Evolutionary conservation across 2,888 invertebrate species (phyloP).

Genomic region (Drosophila planitibia): DNA sequence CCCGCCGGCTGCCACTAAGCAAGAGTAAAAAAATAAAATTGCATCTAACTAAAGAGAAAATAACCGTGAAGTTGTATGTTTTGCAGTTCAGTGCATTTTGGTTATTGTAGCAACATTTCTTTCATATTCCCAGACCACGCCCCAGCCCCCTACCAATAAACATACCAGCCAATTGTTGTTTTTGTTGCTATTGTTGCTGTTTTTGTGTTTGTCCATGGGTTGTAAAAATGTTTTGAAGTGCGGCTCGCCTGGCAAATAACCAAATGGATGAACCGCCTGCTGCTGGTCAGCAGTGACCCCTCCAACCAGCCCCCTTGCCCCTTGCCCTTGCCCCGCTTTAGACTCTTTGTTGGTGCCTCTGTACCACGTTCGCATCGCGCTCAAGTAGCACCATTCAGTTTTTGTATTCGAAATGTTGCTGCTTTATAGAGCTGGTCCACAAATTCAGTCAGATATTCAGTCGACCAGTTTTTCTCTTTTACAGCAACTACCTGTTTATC

Average conservation of each 20-base stretch:
- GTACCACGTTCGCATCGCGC: constrained; percentile 35
- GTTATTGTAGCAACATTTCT: constrained; percentile 62
- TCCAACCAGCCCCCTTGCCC: background rate
- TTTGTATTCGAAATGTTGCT: constrained; percentile 56
- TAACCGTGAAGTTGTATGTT: constrained; percentile 78
- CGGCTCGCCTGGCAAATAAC: constrained; percentile 62
- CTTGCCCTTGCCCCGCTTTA: no score
- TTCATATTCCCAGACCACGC: constrained; percentile 45
- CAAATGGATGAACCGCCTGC: constrained; percentile 55
- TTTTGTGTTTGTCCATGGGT: constrained; percentile 57
- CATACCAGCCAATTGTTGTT: constrained; percentile 36
- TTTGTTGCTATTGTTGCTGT: constrained; percentile 23
- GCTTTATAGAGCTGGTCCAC: constrained; percentile 50
- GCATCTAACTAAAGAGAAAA: constrained; percentile 70
- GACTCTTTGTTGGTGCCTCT: constrained; percentile 1
- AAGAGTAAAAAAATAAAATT: constrained; percentile 37
- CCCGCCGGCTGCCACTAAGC: constrained; percentile 10
- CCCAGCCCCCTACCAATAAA: background rate
- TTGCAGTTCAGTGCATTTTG: constrained; percentile 79
- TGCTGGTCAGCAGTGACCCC: constrained; percentile 38
- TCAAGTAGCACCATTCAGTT: constrained; percentile 64
- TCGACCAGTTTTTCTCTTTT: constrained; percentile 22
- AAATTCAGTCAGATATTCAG: constrained; percentile 24
- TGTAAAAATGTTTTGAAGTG: constrained; percentile 71
- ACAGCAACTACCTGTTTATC: background rate